phyloP scores from a whole-genome alignment of 2,797 vertebrate species.

The Gallinago nigripennis region DNA sequence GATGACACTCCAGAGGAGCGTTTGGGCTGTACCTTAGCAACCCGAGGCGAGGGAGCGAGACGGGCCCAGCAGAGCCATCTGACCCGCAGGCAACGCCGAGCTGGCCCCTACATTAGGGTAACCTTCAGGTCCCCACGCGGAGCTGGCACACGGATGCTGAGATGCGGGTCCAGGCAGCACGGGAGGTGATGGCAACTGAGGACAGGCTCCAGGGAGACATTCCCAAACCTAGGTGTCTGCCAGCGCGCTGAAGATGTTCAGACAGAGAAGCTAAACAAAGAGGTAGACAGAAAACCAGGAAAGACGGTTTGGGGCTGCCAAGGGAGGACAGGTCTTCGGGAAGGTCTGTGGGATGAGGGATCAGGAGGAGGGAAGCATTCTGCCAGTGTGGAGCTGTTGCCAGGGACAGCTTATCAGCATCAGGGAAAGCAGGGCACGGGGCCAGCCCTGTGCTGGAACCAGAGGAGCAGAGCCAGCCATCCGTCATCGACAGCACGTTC shows the following conservation, averaged over 20 bases:
- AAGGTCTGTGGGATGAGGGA: not conserved
- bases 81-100: fast-evolving
- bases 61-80: not conserved
- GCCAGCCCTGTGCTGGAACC: not conserved
- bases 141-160: not conserved
- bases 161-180: not conserved
- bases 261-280: not conserved
- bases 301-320: not conserved
- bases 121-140: not conserved
- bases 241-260: not conserved
- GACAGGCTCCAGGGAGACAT: fast-evolving
- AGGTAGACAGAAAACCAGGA: not conserved
- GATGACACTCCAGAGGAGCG: slow-evolving; percentile 13
- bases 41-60: not conserved
- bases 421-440: not conserved
- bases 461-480: not conserved
- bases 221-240: not conserved
- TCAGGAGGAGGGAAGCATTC: not conserved
- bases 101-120: not conserved
- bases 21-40: slow-evolving; percentile 16
- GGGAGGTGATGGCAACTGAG: not conserved
- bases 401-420: slow-evolving; percentile 7
- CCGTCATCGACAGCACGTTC: fast-evolving
- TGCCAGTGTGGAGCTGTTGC: not conserved
- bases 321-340: not conserved